Evolutionary conservation across 1,140 invertebrate genomes (phyloP).

Genomic region (Heliconius eleuchia): DNA sequence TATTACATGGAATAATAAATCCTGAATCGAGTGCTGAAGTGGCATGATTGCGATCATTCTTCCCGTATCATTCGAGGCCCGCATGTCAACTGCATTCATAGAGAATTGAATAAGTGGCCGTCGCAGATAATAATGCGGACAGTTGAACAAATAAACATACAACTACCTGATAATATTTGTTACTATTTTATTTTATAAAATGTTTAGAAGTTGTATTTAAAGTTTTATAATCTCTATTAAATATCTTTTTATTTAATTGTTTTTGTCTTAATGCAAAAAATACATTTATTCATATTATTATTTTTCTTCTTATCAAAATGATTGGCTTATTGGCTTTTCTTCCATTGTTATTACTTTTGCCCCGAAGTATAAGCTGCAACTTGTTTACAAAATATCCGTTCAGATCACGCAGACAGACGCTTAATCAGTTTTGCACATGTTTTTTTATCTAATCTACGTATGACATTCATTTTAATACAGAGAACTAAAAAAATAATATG

Average conservation of each 20-base stretch:
- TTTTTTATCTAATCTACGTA: conserved; percentile 32
- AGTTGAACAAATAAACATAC: conserved; percentile 10
- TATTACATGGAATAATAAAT: conserved; percentile 39
- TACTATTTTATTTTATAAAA: not conserved
- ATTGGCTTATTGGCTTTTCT: not conserved
- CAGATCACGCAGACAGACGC: conserved; percentile 33
- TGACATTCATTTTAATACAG: not conserved
- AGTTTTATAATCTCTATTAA: not conserved
- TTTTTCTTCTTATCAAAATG: not conserved
- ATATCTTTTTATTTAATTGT: not conserved
- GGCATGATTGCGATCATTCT: conserved; percentile 44
- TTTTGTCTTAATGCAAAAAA: not conserved
- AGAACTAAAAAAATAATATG: not conserved
- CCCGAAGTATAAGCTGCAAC: not conserved
- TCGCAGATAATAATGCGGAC: conserved; percentile 24
- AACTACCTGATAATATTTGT: not conserved
- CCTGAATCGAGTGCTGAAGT: conserved; percentile 40
- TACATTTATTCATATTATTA: not conserved
- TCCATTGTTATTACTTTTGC: not conserved
- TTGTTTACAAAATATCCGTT: conserved; percentile 32
- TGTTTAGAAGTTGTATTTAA: not conserved
- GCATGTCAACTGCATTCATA: conserved; percentile 42
- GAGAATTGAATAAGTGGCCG: conserved; percentile 47
- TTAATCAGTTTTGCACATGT: conserved; percentile 36
- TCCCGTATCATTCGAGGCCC: conserved; percentile 43